Percentiles rank a stretch among this genome's conserved stretches.
Conservation (phyloP, 2,113 vertebrate species). For the Cranoglanis bouderius region DNA sequence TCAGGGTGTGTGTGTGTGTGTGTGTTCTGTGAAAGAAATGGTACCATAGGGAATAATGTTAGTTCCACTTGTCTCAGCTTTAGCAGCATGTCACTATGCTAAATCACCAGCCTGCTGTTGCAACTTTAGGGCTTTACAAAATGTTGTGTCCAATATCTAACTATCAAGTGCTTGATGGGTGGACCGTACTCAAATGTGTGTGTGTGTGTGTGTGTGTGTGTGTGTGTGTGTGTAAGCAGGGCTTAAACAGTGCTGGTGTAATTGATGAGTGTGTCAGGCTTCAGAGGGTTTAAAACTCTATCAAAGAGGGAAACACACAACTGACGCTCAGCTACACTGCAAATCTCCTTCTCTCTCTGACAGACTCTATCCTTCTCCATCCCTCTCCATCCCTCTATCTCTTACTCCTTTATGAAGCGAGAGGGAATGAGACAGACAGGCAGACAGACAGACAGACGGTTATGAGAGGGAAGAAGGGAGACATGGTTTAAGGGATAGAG, state of each 20-base stretch:
- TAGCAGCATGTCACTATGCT: constrained; percentile 3
- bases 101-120: constrained; percentile 10
- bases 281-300: constrained; percentile 58
- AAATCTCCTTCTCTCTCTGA: constrained; percentile 54
- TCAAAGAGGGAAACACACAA: constrained; percentile 52
- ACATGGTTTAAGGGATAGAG: neutral
- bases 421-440: neutral
- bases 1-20: constrained; percentile 26
- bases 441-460: neutral
- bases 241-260: constrained; percentile 48
- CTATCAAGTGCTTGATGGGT: constrained; percentile 13
- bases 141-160: constrained; percentile 18
- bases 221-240: constrained; percentile 15
- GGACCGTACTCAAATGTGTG: neutral
- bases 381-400: neutral
- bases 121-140: constrained; percentile 22
- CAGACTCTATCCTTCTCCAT: constrained; percentile 45
- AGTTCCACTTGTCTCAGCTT: neutral
- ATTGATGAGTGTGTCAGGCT: constrained; percentile 50
- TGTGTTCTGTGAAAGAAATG: constrained; percentile 15
- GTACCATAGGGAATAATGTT: constrained; percentile 4
- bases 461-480: neutral
- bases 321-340: constrained; percentile 51
- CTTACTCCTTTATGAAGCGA: constrained; percentile 3
- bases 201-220: constrained; percentile 44